Percentiles rank a stretch among this genome's conserved stretches.
Evolutionary conservation across 2,888 invertebrate genomes (phyloP).

Genomic region (Crossocerus cetratus): DNA sequence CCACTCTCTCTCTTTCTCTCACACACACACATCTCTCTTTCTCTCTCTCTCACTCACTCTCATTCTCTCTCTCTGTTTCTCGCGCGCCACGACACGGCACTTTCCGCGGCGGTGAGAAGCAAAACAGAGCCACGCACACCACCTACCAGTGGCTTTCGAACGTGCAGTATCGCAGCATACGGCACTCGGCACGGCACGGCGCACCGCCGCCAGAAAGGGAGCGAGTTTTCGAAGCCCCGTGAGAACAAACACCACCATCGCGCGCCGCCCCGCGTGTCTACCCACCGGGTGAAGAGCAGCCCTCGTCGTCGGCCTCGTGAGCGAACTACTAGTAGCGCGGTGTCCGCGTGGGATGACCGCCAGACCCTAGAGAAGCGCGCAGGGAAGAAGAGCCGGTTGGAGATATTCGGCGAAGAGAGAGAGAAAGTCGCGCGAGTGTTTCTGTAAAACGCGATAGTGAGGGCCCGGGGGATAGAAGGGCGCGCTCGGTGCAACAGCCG

Average conservation of each 20-base stretch:
- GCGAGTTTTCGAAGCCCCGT: slow-evolving; percentile 10
- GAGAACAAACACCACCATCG: too few species aligned
- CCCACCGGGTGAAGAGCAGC: too few species aligned
- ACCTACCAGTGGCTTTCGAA: too few species aligned
- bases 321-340: too few species aligned
- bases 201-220: neutral
- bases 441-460: neutral
- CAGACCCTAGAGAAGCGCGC: neutral
- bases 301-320: too few species aligned
- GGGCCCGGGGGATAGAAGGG: neutral
- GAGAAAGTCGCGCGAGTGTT: neutral
- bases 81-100: neutral
- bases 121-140: too few species aligned
- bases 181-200: too few species aligned
- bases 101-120: neutral
- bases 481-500: too few species aligned
- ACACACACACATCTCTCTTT: slow-evolving; percentile 24
- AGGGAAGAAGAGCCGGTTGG: neutral
- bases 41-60: neutral
- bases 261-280: too few species aligned
- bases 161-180: too few species aligned
- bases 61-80: neutral
- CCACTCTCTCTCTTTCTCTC: slow-evolving; percentile 8
- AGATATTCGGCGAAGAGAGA: neutral
- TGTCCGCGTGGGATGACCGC: too few species aligned